phyloP scores from a whole-genome alignment of 2,797 vertebrate genomes.

The Emys orbicularis region DNA sequence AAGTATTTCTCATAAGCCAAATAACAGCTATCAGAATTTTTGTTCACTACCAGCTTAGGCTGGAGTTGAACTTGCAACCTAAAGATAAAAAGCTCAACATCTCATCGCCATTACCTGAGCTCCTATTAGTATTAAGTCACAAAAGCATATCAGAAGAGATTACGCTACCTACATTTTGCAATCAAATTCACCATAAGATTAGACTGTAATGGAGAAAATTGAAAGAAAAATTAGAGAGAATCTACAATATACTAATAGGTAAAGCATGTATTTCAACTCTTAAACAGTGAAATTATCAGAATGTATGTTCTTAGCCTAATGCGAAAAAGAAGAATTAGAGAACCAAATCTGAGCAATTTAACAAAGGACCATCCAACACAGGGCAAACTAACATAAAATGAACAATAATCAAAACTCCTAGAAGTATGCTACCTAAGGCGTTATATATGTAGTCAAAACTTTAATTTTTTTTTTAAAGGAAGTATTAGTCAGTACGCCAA shows the following conservation, averaged over 20 bases:
- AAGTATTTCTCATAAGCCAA: not conserved
- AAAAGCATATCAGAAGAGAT: not conserved
- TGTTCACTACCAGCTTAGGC: not conserved
- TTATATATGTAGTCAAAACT: not conserved
- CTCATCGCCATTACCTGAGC: not conserved
- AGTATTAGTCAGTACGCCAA: not conserved
- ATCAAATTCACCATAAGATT: not conserved
- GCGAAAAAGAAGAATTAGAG: not conserved
- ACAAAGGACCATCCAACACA: not conserved
- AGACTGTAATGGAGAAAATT: not conserved
- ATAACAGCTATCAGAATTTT: not conserved
- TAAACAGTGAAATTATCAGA: not conserved
- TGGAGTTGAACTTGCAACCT: not conserved
- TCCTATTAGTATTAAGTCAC: not conserved
- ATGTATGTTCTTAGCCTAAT: not conserved
- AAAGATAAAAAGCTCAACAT: slow-evolving; percentile 1
- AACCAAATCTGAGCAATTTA: slow-evolving; percentile 3
- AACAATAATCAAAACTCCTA: not conserved
- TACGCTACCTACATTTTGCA: not conserved
- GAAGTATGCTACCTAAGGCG: not conserved
- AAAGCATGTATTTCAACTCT: not conserved
- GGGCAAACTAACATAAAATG: not conserved
- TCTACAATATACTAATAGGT: not conserved
- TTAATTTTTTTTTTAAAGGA: not conserved
- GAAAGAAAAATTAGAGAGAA: not conserved